Conservation (phyloP, 1,140 invertebrate genomes). For the Battus philenor region DNA sequence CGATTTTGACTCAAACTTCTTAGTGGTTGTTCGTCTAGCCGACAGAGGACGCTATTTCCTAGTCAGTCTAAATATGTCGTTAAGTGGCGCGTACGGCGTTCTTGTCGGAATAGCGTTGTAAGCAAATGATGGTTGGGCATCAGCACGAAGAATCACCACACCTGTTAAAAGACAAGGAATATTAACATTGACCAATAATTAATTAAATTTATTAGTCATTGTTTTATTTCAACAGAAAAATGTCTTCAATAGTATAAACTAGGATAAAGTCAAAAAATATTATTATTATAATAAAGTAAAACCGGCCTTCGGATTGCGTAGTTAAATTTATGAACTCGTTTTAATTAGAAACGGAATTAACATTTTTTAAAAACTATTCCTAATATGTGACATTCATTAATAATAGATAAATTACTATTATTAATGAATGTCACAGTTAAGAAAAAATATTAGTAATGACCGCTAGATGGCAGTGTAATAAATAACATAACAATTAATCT, state of each 20-base stretch:
- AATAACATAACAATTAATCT: neutral
- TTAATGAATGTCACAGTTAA: neutral
- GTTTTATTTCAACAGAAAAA: too few species aligned
- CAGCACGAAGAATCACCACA: conserved; percentile 89
- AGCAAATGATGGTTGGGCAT: conserved; percentile 80
- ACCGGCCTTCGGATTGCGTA: too few species aligned
- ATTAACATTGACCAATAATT: too few species aligned
- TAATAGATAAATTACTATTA: neutral
- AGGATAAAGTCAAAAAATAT: too few species aligned
- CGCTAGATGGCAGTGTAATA: neutral
- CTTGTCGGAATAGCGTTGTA: conserved; percentile 74
- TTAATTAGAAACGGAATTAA: too few species aligned
- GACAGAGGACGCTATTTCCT: conserved; percentile 43
- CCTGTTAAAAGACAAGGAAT: conserved; percentile 65
- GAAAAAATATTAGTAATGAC: neutral
- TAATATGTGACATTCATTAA: neutral
- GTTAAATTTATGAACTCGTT: too few species aligned
- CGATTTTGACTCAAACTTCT: conserved; percentile 15
- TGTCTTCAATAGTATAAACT: too few species aligned
- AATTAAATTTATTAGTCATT: too few species aligned
- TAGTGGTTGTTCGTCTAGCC: conserved; percentile 1
- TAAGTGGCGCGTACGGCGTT: conserved; percentile 79
- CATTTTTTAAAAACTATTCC: too few species aligned
- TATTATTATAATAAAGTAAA: too few species aligned
- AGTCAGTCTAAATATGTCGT: conserved; percentile 66